Percentiles rank a stretch among this genome's conserved stretches.
Evolutionary conservation across 1,140 invertebrate species (phyloP).

Genomic region (Oryctes rhinoceros): DNA sequence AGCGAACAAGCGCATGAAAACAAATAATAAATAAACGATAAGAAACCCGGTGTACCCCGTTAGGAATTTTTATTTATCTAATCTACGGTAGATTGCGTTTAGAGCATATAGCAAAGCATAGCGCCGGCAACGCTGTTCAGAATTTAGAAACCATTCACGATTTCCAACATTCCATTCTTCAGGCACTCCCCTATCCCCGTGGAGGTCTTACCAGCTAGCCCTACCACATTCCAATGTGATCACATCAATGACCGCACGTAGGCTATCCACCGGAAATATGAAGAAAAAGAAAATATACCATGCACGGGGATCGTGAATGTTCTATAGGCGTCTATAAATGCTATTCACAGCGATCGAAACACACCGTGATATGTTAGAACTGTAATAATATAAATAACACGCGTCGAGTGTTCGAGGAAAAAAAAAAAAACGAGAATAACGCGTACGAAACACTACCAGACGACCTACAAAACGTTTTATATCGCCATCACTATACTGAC

Average conservation of each 20-base stretch:
- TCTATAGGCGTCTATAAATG: neutral
- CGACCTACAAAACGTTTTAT: constrained; percentile 11
- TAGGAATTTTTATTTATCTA: neutral
- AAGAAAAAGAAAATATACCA: constrained; percentile 51
- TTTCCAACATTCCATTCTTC: constrained; percentile 58
- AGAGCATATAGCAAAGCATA: neutral
- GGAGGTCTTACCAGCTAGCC: constrained; percentile 52
- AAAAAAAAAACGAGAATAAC: neutral
- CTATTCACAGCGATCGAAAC: constrained; percentile 1
- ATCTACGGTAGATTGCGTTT: neutral
- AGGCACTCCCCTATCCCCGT: constrained; percentile 46
- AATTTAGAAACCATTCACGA: constrained; percentile 60
- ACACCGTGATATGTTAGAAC: constrained; percentile 21
- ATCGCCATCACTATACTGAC: constrained; percentile 14
- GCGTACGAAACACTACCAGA: neutral
- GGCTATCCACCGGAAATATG: constrained; percentile 52
- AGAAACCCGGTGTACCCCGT: constrained; percentile 1
- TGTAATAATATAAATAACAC: constrained; percentile 21
- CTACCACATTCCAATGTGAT: constrained; percentile 61
- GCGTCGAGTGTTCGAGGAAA: neutral
- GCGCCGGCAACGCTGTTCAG: constrained; percentile 54
- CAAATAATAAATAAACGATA: neutral
- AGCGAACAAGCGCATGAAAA: neutral
- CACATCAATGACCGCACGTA: constrained; percentile 61
- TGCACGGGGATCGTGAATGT: neutral